phyloP scores from a whole-genome alignment of 2,113 vertebrate genomes.

The Carassius auratus region DNA sequence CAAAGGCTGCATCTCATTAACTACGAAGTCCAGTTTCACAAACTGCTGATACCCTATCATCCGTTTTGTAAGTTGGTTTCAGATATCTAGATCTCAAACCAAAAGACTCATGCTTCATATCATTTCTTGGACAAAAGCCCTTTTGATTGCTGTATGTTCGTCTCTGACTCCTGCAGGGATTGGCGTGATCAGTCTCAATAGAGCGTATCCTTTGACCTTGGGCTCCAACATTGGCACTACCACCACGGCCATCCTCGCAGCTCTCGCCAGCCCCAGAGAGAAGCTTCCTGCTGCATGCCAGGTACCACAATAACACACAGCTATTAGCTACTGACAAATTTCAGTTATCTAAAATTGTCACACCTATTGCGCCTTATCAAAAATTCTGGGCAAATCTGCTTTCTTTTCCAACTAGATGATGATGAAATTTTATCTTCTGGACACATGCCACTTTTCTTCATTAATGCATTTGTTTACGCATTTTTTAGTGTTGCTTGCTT shows the following conservation, averaged over 20 bases:
- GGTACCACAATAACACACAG: conserved; percentile 11
- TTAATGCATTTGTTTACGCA: neutral
- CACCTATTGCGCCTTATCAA: neutral
- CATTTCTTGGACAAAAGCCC: neutral
- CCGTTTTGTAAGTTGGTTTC: neutral
- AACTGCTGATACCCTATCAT: neutral
- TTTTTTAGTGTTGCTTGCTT: neutral
- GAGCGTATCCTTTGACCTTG: conserved; percentile 59
- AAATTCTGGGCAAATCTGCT: neutral
- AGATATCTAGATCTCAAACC: neutral
- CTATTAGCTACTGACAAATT: neutral
- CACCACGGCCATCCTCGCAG: conserved; percentile 55
- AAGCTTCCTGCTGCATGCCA: conserved; percentile 56
- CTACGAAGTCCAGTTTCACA: neutral
- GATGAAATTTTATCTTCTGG: neutral
- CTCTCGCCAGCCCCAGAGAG: conserved; percentile 56
- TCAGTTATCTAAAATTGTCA: neutral
- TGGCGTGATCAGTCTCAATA: conserved; percentile 55
- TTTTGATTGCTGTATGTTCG: neutral
- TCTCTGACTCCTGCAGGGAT: conserved; percentile 41
- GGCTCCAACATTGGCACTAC: conserved; percentile 59
- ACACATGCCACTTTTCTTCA: neutral
- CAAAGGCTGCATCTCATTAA: neutral
- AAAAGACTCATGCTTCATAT: neutral
- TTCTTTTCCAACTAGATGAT: conserved; percentile 15